A percentile compares a stretch with the other conserved stretches of the same genome.
These are phyloP conservation scores for Eulemur albifrons DNA, from an alignment of 2,797 vertebrate genomes.

Conservation along the genomic window DNA sequence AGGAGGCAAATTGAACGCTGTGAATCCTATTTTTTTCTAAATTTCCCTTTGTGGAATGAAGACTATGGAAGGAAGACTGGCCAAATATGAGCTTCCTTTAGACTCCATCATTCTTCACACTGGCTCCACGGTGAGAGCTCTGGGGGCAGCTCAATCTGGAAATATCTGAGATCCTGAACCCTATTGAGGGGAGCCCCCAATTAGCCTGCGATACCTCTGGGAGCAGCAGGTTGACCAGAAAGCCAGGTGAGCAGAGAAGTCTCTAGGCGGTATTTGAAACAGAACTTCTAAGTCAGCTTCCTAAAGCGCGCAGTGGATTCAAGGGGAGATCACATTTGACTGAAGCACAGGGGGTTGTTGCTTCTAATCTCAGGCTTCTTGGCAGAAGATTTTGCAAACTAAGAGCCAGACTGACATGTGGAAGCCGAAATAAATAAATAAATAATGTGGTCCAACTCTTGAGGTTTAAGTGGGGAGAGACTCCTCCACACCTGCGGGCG, in stretches of 20 bases:
- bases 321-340: not conserved
- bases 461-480: no score
- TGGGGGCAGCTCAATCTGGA: not conserved
- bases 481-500: no score
- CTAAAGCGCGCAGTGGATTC: fast-evolving
- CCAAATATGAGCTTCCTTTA: not conserved
- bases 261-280: no score
- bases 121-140: not conserved
- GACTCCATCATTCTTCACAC: fast-evolving
- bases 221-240: not conserved
- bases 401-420: not conserved
- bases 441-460: no score
- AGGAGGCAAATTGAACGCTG: not conserved
- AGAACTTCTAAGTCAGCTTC: not conserved
- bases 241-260: not conserved
- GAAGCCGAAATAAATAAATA: not conserved
- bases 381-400: not conserved
- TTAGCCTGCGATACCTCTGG: no score
- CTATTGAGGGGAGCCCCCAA: not conserved
- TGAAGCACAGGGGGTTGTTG: not conserved
- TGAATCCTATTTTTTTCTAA: not conserved
- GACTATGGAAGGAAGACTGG: not conserved
- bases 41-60: not conserved
- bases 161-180: not conserved
- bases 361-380: not conserved